phyloP scores from a whole-genome alignment of 2,888 invertebrate species.

The Eurytoma adleriae region DNA sequence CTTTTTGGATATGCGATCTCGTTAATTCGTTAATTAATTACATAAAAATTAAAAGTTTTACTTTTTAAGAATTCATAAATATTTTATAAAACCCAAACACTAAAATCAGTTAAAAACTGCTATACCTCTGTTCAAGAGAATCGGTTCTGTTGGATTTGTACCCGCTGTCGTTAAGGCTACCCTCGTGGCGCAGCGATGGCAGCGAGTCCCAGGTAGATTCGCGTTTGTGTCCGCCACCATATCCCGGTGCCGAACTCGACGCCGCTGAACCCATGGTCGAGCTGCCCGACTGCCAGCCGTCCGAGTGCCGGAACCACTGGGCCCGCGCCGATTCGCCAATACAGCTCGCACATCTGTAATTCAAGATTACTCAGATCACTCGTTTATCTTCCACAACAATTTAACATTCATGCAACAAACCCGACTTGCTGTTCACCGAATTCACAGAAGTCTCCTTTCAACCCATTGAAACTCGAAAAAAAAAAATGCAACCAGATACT shows the following conservation, averaged over 20 bases:
- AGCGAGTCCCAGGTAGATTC: conserved; percentile 91
- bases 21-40: too few relatives aligned
- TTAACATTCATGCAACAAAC: too few relatives aligned
- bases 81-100: not conserved
- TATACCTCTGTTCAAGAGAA: conserved; percentile 90
- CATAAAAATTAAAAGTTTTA: too few relatives aligned
- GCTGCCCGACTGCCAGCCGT: conserved; percentile 89
- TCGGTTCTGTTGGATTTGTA: conserved; percentile 91
- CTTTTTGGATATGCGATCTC: too few relatives aligned
- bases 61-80: not conserved
- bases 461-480: too few relatives aligned
- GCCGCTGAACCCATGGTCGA: conserved; percentile 82
- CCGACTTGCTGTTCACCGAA: too few relatives aligned
- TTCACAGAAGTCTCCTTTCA: too few relatives aligned
- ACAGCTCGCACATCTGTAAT: conserved; percentile 85
- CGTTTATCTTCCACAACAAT: too few relatives aligned
- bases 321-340: conserved; percentile 93
- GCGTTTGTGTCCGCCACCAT: conserved; percentile 81
- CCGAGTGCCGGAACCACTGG: conserved; percentile 93
- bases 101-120: conserved; percentile 59
- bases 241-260: conserved; percentile 72
- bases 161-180: conserved; percentile 91
- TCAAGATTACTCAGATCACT: too few relatives aligned
- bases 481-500: too few relatives aligned
- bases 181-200: conserved; percentile 90